phyloP scores from a whole-genome alignment of 2,888 invertebrate species.

The Xestoiulus laeticollis region DNA sequence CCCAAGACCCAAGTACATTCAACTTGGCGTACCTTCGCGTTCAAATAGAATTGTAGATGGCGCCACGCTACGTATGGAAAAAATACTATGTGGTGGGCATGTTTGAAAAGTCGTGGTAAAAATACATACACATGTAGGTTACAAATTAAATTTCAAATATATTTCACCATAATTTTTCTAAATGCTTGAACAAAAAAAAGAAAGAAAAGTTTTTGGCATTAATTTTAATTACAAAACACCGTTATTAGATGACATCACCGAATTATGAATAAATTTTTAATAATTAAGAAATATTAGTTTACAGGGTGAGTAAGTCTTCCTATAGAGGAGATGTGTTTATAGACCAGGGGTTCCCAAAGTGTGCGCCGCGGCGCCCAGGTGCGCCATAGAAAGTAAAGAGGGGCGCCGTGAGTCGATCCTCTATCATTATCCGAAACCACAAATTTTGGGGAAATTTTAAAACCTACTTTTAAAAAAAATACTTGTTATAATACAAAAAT shows the following conservation, averaged over 20 bases:
- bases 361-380: no score
- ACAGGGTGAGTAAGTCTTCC: background rate
- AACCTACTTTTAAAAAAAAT: no score
- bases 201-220: no score
- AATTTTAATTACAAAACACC: background rate
- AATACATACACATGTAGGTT: background rate
- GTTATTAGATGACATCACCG: background rate
- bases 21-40: constrained; percentile 18
- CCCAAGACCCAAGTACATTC: background rate
- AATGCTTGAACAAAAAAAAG: background rate
- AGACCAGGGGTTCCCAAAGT: no score
- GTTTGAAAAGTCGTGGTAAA: background rate
- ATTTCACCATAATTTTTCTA: constrained; percentile 12
- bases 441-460: no score
- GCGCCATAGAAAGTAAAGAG: no score
- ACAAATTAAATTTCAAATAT: background rate
- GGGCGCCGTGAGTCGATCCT: no score
- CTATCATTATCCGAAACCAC: no score
- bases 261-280: background rate
- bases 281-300: background rate
- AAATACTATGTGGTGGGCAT: no score
- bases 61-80: background rate
- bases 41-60: background rate
- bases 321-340: no score
- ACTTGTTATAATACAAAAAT: no score